Percentiles rank a stretch among this genome's conserved stretches.
phyloP scores from a whole-genome alignment of 2,113 vertebrate genomes.

The Pygoscelis antarcticus region DNA sequence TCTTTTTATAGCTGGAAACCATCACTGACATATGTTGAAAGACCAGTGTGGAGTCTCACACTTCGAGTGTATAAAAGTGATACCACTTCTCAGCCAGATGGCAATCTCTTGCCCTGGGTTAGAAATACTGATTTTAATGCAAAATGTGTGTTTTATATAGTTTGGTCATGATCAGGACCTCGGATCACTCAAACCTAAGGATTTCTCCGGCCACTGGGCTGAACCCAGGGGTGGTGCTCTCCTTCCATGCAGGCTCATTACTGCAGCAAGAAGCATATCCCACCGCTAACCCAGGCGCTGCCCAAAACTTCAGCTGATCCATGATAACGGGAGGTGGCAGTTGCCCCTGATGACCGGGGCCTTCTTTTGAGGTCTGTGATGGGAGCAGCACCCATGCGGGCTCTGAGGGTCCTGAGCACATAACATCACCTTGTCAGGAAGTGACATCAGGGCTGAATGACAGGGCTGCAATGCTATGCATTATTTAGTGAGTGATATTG shows the following conservation, averaged over 20 bases:
- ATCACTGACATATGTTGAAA: neutral
- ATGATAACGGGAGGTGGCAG: neutral
- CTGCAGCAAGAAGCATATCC: neutral
- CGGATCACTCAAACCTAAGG: neutral
- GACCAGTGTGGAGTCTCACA: neutral
- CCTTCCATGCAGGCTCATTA: neutral
- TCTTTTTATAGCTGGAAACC: neutral
- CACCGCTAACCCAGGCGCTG: accelerated
- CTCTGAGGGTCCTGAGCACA: neutral
- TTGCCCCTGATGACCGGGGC: neutral
- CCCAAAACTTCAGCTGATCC: neutral
- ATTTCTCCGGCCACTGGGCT: neutral
- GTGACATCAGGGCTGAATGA: slow-evolving; percentile 50
- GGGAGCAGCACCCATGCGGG: neutral
- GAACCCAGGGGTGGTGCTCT: neutral
- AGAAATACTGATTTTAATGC: neutral
- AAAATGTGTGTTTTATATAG: accelerated
- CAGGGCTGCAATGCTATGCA: neutral
- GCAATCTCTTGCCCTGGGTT: neutral
- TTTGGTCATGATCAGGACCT: neutral
- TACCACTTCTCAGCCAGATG: accelerated
- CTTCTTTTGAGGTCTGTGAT: neutral
- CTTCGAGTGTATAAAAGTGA: neutral
- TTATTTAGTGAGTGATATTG: slow-evolving; percentile 31
- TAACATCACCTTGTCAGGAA: slow-evolving; percentile 14